Percentiles rank a stretch among this genome's conserved stretches.
Evolutionary conservation across 2,888 invertebrate genomes (phyloP).

Genomic region (Tinea semifulvella): DNA sequence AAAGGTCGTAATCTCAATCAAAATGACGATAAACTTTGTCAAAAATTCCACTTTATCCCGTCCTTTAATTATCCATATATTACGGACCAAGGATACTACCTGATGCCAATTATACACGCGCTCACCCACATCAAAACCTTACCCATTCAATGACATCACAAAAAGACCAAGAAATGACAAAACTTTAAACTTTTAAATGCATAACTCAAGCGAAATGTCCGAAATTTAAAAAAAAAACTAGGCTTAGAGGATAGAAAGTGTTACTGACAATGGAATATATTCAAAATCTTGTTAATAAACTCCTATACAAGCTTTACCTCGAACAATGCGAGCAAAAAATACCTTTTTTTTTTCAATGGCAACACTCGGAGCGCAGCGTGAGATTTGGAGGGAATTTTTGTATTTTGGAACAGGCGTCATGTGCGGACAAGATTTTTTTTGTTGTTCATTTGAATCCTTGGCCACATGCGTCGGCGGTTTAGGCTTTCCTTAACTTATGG

Average conservation of each 20-base stretch:
- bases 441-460: constrained; percentile 29
- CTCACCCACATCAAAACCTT: constrained; percentile 20
- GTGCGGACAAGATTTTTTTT: constrained; percentile 33
- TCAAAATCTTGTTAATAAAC: constrained; percentile 65
- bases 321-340: constrained; percentile 15
- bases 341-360: constrained; percentile 16
- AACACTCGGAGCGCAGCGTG: constrained; percentile 47
- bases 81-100: constrained; percentile 52
- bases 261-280: constrained; percentile 62
- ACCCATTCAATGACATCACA: constrained; percentile 14
- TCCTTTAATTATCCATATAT: constrained; percentile 66
- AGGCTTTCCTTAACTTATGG: too few species aligned
- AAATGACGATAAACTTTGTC: constrained; percentile 62
- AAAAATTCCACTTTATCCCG: constrained; percentile 64
- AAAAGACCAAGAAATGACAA: constrained; percentile 28
- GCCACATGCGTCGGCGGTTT: constrained; percentile 31
- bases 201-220: constrained; percentile 67
- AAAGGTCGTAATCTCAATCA: constrained; percentile 61
- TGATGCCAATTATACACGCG: constrained; percentile 24
- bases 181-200: constrained; percentile 55
- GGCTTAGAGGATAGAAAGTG: constrained; percentile 61
- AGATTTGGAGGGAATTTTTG: constrained; percentile 59
- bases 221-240: constrained; percentile 44
- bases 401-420: constrained; percentile 33
- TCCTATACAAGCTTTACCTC: background rate